A percentile compares a stretch with the other conserved stretches of the same genome.
phyloP scores from a whole-genome alignment of 2,888 invertebrate species.

The Ophion obscuratus region DNA sequence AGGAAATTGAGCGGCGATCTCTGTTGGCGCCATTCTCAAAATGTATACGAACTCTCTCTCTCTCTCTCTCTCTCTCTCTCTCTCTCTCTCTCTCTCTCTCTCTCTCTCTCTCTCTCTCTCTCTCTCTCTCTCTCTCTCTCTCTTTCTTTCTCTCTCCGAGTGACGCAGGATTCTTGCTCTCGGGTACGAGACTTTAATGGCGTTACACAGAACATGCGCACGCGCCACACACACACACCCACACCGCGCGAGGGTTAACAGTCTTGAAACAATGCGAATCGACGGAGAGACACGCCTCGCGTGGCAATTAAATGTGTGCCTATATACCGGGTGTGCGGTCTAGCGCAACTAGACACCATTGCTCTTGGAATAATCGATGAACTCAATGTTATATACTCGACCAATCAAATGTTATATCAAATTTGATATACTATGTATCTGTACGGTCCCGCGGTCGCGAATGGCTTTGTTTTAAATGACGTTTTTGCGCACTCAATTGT shows the following conservation, averaged over 20 bases:
- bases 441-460: too few relatives aligned
- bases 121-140: not conserved
- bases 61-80: not conserved
- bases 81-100: too few relatives aligned
- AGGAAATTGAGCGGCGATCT: slow-evolving; percentile 30
- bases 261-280: slow-evolving; percentile 71
- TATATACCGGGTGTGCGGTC: too few relatives aligned
- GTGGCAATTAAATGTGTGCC: not conserved
- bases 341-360: too few relatives aligned
- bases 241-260: slow-evolving; percentile 69
- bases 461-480: too few relatives aligned
- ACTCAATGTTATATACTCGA: too few relatives aligned
- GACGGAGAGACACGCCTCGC: not conserved
- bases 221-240: slow-evolving; percentile 12
- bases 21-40: slow-evolving; percentile 59
- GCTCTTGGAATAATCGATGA: too few relatives aligned
- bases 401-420: too few relatives aligned
- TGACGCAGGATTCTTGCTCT: slow-evolving; percentile 37
- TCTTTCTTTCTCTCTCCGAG: not conserved
- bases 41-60: slow-evolving; percentile 17
- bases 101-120: too few relatives aligned
- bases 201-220: slow-evolving; percentile 19
- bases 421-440: too few relatives aligned
- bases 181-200: slow-evolving; percentile 14
- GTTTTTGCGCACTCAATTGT: too few relatives aligned